Evolutionary conservation across 2,113 vertebrate genomes (phyloP).

Genomic region (Cichladusa arquata): DNA sequence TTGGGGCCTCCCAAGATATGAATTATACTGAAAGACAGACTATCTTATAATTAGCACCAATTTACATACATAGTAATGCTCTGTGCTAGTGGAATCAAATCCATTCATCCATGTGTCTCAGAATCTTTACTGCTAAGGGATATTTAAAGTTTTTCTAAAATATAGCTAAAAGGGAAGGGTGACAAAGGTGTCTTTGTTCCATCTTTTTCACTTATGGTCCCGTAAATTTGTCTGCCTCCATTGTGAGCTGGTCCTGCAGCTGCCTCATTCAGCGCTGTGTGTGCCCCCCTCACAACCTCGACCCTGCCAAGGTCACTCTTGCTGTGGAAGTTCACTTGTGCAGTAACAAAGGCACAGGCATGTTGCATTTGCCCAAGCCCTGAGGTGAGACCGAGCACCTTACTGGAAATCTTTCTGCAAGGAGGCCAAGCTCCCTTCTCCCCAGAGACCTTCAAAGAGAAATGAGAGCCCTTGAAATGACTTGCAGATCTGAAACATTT

Average conservation of each 20-base stretch:
- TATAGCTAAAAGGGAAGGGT: neutral
- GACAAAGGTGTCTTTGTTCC: neutral
- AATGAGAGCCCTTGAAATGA: neutral
- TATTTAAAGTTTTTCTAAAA: neutral
- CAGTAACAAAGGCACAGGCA: neutral
- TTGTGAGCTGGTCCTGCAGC: neutral
- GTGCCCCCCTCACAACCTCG: accelerated
- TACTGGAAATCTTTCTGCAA: neutral
- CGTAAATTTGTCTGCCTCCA: neutral
- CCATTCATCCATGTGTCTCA: neutral
- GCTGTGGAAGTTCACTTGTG: neutral
- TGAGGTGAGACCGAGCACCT: neutral
- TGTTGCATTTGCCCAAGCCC: neutral
- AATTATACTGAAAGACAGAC: neutral
- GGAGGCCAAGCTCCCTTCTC: neutral
- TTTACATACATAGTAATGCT: conserved; percentile 20
- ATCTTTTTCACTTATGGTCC: neutral
- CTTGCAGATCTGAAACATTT: neutral
- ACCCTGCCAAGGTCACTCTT: neutral
- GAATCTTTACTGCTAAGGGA: neutral
- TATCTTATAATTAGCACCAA: neutral
- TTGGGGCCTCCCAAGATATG: neutral
- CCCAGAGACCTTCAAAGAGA: neutral
- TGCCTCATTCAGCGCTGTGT: neutral
- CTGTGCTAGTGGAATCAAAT: neutral